Evolutionary conservation across 2,113 vertebrate genomes (phyloP).

Genomic region (Hippopotamus amphibius): DNA sequence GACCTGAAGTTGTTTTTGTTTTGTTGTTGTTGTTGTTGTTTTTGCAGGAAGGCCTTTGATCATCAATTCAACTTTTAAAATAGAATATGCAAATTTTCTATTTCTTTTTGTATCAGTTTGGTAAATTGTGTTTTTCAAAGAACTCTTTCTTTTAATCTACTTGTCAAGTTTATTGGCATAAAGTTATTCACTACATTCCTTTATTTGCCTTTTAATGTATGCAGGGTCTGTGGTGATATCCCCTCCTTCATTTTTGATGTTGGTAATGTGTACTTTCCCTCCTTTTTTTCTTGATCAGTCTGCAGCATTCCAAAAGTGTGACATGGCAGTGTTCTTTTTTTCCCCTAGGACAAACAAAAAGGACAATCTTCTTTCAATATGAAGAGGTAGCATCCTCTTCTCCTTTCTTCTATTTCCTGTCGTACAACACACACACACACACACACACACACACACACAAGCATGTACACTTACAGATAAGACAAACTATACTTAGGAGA

Average conservation of each 20-base stretch:
- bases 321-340: background rate
- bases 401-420: background rate
- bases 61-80: conserved; percentile 20
- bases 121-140: background rate
- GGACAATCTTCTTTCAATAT: background rate
- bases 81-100: background rate
- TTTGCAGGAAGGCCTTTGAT: background rate
- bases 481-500: background rate
- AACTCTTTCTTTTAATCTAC: background rate
- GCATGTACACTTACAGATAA: background rate
- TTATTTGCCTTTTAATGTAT: background rate
- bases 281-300: background rate
- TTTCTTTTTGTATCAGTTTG: conserved; percentile 1
- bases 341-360: background rate
- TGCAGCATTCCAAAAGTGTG: background rate
- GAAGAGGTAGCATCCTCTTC: background rate
- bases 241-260: background rate
- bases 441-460: background rate
- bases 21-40: background rate
- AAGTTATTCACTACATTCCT: background rate
- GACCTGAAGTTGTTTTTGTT: conserved; percentile 6
- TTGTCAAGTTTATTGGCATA: background rate
- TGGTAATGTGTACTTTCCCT: background rate
- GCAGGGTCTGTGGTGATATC: background rate
- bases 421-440: background rate